Evolutionary conservation across 2,797 vertebrate genomes (phyloP).

Genomic region (Lindbergichthys nudifrons): DNA sequence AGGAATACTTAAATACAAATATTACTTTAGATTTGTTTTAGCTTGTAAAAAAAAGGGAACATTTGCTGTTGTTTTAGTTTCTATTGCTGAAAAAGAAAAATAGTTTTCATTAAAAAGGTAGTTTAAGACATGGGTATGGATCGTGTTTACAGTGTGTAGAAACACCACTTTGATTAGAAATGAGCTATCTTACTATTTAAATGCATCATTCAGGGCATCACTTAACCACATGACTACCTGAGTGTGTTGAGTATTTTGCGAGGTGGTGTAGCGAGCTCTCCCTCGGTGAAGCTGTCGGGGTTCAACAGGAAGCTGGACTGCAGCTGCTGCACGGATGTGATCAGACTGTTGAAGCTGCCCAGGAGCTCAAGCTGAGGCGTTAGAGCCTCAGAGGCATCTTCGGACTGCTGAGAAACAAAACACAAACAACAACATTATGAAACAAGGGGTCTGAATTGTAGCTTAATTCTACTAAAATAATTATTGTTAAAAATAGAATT

Average conservation of each 20-base stretch:
- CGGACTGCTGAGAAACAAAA: conserved; percentile 67
- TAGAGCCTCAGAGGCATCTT: conserved; percentile 79
- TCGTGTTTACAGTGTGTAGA: not conserved
- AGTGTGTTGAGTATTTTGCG: conserved; percentile 92
- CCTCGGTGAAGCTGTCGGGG: conserved; percentile 90
- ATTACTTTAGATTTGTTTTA: too few relatives aligned
- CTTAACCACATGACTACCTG: conserved; percentile 80
- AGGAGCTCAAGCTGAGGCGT: conserved; percentile 91
- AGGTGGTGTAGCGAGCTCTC: conserved; percentile 92
- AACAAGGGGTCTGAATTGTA: not conserved
- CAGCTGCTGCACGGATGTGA: conserved; percentile 93
- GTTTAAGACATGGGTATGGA: too few relatives aligned
- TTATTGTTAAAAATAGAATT: too few relatives aligned
- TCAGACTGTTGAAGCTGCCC: conserved; percentile 91
- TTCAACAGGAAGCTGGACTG: conserved; percentile 93
- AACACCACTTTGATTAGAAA: not conserved
- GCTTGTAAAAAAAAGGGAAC: too few relatives aligned
- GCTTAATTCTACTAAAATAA: not conserved
- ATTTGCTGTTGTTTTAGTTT: too few relatives aligned
- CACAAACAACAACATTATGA: not conserved
- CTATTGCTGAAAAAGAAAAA: too few relatives aligned
- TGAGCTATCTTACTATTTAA: not conserved
- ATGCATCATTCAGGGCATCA: not conserved
- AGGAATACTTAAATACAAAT: too few relatives aligned
- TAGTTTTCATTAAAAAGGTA: too few relatives aligned